A percentile compares a stretch with the other conserved stretches of the same genome.
Evolutionary conservation across 2,113 vertebrate species (phyloP).

Genomic region (Pteruthius melanotis): DNA sequence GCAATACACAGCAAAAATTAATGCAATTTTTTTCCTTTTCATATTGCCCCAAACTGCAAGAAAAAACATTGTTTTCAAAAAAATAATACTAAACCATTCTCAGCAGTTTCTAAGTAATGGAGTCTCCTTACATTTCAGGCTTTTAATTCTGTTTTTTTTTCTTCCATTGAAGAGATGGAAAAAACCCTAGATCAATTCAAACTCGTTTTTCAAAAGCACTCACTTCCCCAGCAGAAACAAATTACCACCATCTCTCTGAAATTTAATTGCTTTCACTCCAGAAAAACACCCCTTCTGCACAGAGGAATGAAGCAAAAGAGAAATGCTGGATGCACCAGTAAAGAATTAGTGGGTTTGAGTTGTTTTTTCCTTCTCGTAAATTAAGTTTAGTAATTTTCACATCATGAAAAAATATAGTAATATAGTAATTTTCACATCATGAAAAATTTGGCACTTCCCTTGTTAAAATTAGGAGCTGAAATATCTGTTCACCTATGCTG

Average conservation of each 20-base stretch:
- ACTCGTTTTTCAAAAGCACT: conserved; percentile 35
- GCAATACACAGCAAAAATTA: background rate
- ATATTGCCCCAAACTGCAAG: background rate
- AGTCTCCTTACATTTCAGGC: background rate
- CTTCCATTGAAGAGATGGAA: conserved; percentile 14
- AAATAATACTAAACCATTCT: background rate
- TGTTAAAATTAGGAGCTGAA: background rate
- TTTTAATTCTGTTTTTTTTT: conserved; percentile 42
- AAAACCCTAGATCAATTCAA: conserved; percentile 36
- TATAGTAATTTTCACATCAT: background rate
- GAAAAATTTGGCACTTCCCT: background rate
- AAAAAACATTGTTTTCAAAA: conserved; percentile 11
- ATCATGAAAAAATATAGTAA: no score
- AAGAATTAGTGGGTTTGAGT: background rate
- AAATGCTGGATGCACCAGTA: background rate
- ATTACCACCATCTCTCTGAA: conserved; percentile 4
- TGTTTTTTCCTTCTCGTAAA: background rate
- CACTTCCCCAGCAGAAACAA: conserved; percentile 35
- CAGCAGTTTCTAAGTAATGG: conserved; percentile 30
- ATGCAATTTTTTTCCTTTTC: background rate
- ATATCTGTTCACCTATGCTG: background rate
- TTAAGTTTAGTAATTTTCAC: background rate
- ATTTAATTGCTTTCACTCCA: conserved; percentile 23
- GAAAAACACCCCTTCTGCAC: background rate
- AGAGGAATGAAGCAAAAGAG: background rate